phyloP scores from a whole-genome alignment of 1,140 invertebrate species.

The Ptiloglossa arizonensis region DNA sequence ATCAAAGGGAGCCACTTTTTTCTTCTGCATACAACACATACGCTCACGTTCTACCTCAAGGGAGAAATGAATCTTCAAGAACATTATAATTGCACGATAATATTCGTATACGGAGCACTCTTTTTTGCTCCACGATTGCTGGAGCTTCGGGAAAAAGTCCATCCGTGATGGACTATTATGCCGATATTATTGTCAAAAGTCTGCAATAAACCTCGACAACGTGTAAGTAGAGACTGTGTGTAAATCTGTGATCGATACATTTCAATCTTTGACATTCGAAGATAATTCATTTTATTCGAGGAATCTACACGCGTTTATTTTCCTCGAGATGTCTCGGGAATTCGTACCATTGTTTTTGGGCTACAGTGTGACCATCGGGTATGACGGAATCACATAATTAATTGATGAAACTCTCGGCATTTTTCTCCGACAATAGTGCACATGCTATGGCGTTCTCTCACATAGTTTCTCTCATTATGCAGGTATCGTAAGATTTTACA shows the following conservation, averaged over 20 bases:
- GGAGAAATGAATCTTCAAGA: conserved; percentile 21
- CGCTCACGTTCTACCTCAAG: neutral
- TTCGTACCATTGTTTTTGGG: neutral
- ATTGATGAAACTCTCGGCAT: neutral
- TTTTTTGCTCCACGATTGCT: neutral
- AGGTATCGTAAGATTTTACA: too few relatives aligned
- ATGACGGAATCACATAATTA: neutral
- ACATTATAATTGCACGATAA: neutral
- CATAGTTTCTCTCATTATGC: too few relatives aligned
- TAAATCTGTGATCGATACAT: conserved; percentile 43
- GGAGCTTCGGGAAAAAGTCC: neutral
- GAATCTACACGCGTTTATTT: neutral
- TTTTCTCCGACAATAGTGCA: too few relatives aligned
- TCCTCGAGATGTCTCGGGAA: neutral
- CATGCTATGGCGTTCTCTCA: too few relatives aligned
- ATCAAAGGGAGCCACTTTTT: conserved; percentile 14
- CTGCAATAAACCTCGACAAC: neutral
- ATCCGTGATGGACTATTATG: conserved; percentile 11
- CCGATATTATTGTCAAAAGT: neutral
- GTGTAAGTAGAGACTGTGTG: neutral
- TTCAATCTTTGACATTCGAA: conserved; percentile 17
- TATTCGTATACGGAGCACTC: neutral
- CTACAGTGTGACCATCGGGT: neutral
- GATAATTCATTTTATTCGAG: neutral
- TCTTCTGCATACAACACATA: neutral